Base-by-base conservation (phyloP, 2,888 invertebrate species). In the Sminthurides aquaticus region DNA sequence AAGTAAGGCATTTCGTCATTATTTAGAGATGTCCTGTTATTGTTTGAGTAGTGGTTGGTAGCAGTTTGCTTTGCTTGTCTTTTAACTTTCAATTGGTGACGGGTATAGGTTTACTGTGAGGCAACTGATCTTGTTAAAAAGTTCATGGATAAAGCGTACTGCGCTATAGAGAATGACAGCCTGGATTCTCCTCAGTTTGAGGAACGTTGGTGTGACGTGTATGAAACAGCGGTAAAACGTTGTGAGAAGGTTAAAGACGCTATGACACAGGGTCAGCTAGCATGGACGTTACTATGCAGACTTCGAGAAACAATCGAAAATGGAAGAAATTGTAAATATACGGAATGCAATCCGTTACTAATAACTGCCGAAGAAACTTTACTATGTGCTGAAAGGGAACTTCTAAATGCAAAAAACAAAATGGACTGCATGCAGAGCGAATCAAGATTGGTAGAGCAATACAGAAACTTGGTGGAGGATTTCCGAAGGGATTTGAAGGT, bases 151-250 rank as follows among this genome's bases (percentile, higher is more conserved):
- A 71, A 70, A 55, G 67, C 66, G 3, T 73, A 74, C 48, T 71
- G 73, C 59, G 74, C 74, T 3, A 69, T 72, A 48, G 71, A 71
- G 60, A 70, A 71, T 55, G 71, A 72, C 48, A 67, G 61, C 25
- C 57, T 74, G 56, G 70, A 71, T n/a, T 73, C 74, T 18, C 74
- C 74, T 25, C 69, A 70, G 11, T 74, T 71, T 34, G 74, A 74
- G 48, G 72, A 74, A 63, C 65, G 69, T 56, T 74, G 74, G 74
- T 71, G 71, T 49, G 72, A 72, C 28, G 70, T 74, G 2, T 67
- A 69, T 54, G 67, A 69, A 25, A 60, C 67, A 15, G 58, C 71
- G 25, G 49, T 58, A 18, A 70, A 68, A 55, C 63, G 74, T 8
- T 73, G 72, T 65, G 71, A 69, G 20, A 65, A 64, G 62, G 68